Evolutionary conservation across 1,140 invertebrate genomes (phyloP).

Genomic region (Procambarus virginalis): DNA sequence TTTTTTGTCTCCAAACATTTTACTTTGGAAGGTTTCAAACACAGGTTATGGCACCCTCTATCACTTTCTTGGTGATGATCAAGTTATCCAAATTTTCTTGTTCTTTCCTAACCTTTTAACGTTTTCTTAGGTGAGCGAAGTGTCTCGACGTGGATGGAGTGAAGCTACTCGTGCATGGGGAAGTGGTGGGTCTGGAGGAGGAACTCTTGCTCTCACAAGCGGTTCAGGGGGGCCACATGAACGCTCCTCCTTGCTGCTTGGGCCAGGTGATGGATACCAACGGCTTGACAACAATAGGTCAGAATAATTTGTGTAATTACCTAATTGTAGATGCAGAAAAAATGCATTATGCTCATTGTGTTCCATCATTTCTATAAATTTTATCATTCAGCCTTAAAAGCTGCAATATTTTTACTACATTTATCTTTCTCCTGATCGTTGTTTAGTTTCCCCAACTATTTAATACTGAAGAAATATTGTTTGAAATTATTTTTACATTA

Average conservation of each 20-base stretch:
- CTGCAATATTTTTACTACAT: background rate
- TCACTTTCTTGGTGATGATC: too few species aligned
- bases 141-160: constrained; percentile 55
- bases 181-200: constrained; percentile 46
- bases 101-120: background rate
- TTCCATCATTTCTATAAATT: background rate
- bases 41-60: too few species aligned
- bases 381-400: background rate
- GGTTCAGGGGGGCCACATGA: constrained; percentile 54
- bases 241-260: constrained; percentile 49
- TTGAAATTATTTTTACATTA: too few species aligned
- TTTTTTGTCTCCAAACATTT: background rate
- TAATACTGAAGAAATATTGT: too few species aligned
- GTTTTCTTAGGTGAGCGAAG: constrained; percentile 54
- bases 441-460: too few species aligned
- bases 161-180: constrained; percentile 48
- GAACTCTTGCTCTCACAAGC: constrained; percentile 41
- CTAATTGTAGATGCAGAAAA: too few species aligned
- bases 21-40: too few species aligned
- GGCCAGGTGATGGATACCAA: constrained; percentile 58
- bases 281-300: constrained; percentile 59
- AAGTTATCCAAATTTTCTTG: background rate
- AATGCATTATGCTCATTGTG: too few species aligned
- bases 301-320: background rate
- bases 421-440: too few species aligned